phyloP scores from a whole-genome alignment of 2,888 invertebrate genomes.

The Gasteruption jaculator region DNA sequence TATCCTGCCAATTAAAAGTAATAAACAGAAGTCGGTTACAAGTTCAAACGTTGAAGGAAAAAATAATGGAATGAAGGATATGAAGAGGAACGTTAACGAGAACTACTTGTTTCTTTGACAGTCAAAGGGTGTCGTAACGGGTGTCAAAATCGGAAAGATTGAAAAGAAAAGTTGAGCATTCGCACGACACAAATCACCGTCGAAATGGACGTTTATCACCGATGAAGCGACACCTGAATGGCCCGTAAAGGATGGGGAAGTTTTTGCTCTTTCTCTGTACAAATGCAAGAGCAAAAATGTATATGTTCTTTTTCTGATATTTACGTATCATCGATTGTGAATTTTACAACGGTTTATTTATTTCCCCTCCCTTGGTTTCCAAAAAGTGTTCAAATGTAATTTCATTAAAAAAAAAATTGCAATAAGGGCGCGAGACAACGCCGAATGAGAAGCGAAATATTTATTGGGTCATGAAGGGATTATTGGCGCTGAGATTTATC shows the following conservation, averaged over 20 bases:
- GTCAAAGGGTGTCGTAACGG: constrained; percentile 1
- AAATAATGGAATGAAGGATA: constrained; percentile 6
- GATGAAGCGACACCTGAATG: constrained; percentile 29
- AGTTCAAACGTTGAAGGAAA: constrained; percentile 5
- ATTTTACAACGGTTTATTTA: too few relatives aligned
- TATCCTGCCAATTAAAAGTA: constrained; percentile 12
- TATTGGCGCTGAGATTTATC: too few relatives aligned
- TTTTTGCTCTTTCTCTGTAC: constrained; percentile 9
- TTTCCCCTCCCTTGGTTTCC: too few relatives aligned
- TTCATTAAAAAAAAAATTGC: too few relatives aligned
- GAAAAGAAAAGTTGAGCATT: constrained; percentile 1
- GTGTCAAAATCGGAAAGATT: constrained; percentile 11
- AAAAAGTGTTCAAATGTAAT: too few relatives aligned
- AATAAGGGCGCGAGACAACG: too few relatives aligned
- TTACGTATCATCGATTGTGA: too few relatives aligned
- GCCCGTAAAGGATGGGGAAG: constrained; percentile 20
- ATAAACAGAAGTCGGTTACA: too few relatives aligned
- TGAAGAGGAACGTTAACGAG: constrained; percentile 16
- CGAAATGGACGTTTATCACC: constrained; percentile 29
- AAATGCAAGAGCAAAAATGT: not conserved
- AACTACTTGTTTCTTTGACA: constrained; percentile 11
- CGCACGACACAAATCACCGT: constrained; percentile 18
- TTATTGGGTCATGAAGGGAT: too few relatives aligned
- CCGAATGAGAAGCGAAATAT: too few relatives aligned
- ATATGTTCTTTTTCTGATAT: too few relatives aligned